Percentiles rank a stretch among this genome's conserved stretches.
Evolutionary conservation across 2,888 invertebrate species (phyloP).

Genomic region (Machimus atricapillus): DNA sequence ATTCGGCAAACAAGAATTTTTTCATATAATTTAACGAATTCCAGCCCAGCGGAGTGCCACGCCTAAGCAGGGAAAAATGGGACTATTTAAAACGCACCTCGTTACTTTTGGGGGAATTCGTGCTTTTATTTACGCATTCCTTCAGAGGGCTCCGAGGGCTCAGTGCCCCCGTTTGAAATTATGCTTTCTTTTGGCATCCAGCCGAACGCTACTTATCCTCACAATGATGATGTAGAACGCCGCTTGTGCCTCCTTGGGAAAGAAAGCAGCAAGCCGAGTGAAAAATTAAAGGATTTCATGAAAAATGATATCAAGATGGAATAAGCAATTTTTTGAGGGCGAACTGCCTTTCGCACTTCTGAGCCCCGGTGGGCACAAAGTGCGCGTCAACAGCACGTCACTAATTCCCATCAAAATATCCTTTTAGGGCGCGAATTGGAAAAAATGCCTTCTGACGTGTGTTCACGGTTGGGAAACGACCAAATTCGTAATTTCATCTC

Average conservation of each 20-base stretch:
- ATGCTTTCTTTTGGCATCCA: neutral
- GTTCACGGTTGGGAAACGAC: slow-evolving; percentile 6
- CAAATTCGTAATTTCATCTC: slow-evolving; percentile 10
- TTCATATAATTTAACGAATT: neutral
- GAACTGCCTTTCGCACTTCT: slow-evolving; percentile 13
- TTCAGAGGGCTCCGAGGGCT: neutral
- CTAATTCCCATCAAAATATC: slow-evolving; percentile 33
- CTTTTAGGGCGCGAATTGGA: slow-evolving; percentile 16
- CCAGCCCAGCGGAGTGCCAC: neutral
- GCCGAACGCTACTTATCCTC: slow-evolving; percentile 14
- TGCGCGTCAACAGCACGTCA: slow-evolving; percentile 25
- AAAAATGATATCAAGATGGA: slow-evolving; percentile 34
- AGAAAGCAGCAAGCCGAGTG: slow-evolving; percentile 27
- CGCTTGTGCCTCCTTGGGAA: neutral
- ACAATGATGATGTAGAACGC: slow-evolving; percentile 28
- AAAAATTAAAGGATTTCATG: slow-evolving; percentile 37
- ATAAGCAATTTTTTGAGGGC: slow-evolving; percentile 3
- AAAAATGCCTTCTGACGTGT: slow-evolving; percentile 22
- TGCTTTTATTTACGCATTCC: slow-evolving; percentile 1
- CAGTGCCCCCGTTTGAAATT: neutral
- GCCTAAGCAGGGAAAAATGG: neutral
- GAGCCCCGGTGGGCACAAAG: neutral
- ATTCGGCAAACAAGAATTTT: neutral
- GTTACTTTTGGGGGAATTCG: neutral
- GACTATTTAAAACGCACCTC: neutral